These are phyloP conservation scores for Eleginops maclovinus DNA, from an alignment of 2,113 vertebrate genomes.

Conservation along the genomic window DNA sequence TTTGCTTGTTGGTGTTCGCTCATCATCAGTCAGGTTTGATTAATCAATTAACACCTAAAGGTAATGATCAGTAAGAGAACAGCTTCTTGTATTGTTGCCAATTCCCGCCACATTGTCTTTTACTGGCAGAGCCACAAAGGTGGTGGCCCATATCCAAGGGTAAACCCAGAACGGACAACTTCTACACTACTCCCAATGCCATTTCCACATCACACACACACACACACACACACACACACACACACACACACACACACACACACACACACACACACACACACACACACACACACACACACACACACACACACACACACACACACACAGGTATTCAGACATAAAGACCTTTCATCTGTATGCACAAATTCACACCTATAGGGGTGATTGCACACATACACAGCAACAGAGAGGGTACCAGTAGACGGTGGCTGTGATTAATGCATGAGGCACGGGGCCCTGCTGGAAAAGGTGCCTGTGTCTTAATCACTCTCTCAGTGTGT, in stretches of 20 bases:
- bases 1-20: constrained; percentile 35
- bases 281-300: constrained; percentile 24
- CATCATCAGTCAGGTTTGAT: constrained; percentile 51
- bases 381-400: constrained; percentile 22
- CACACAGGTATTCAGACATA: neutral
- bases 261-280: neutral
- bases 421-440: constrained; percentile 78
- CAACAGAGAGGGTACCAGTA: constrained; percentile 40
- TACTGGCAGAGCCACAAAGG: constrained; percentile 49
- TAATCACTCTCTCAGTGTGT: constrained; percentile 81
- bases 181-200: neutral
- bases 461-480: constrained; percentile 75
- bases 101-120: constrained; percentile 32
- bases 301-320: constrained; percentile 13
- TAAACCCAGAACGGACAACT: constrained; percentile 49
- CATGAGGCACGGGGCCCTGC: constrained; percentile 53
- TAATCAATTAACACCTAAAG: constrained; percentile 60
- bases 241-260: constrained; percentile 22
- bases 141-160: constrained; percentile 52
- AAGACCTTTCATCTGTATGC: too few species aligned
- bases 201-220: constrained; percentile 48
- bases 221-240: neutral
- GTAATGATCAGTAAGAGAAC: constrained; percentile 46
- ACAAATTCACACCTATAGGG: constrained; percentile 26
- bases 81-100: constrained; percentile 41